These are phyloP conservation scores for Hirundichthys speculiger DNA, from an alignment of 2,113 vertebrate species.

Conservation along the genomic window DNA sequence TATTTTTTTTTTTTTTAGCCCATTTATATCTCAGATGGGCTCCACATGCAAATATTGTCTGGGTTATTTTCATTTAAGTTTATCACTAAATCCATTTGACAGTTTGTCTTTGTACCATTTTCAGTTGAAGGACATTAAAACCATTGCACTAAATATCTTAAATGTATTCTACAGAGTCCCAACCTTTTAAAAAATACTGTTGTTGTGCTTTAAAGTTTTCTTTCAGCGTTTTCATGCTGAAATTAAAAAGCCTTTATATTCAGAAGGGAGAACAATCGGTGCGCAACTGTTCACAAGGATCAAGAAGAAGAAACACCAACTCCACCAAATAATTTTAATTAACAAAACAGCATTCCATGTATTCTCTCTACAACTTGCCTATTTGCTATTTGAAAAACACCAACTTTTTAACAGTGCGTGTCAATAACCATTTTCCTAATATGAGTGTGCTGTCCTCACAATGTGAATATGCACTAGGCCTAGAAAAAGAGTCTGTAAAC, in stretches of 20 bases:
- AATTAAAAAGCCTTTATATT: background rate
- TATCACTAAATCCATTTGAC: background rate
- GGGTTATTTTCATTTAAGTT: background rate
- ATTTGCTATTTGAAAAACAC: conserved; percentile 41
- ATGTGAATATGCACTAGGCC: conserved; percentile 43
- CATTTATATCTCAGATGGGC: too few species aligned
- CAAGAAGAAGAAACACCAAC: conserved; percentile 23
- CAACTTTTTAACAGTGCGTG: conserved; percentile 54
- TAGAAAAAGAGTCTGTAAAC: conserved; percentile 48
- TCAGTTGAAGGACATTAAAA: background rate
- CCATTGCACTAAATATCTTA: too few species aligned
- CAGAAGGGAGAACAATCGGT: background rate
- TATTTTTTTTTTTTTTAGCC: too few species aligned
- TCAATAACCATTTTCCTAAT: conserved; percentile 48
- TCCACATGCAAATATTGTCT: too few species aligned
- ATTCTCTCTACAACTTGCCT: conserved; percentile 27
- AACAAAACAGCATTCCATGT: conserved; percentile 64
- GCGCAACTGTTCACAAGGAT: background rate
- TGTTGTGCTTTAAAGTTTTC: background rate
- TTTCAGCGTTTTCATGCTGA: conserved; percentile 8
- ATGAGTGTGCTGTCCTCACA: conserved; percentile 55
- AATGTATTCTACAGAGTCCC: too few species aligned
- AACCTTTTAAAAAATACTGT: background rate
- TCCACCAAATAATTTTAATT: conserved; percentile 69
- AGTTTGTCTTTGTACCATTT: background rate